Percentiles rank a stretch among this genome's conserved stretches.
phyloP scores from a whole-genome alignment of 2,888 invertebrate species.

The Melanophora roralis region DNA sequence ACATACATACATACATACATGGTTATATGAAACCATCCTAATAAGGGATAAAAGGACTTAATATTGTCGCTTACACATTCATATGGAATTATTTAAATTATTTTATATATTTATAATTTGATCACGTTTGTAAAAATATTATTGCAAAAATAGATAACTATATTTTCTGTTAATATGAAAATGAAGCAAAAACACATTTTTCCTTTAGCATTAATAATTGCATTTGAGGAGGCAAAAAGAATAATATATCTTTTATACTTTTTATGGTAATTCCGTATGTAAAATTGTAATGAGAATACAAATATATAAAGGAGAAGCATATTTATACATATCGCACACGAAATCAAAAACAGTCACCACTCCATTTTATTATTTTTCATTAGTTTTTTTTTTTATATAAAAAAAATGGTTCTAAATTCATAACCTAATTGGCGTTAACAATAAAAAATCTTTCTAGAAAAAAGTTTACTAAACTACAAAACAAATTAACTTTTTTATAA shows the following conservation, averaged over 20 bases:
- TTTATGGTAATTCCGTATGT: not conserved
- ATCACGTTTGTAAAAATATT: slow-evolving; percentile 67
- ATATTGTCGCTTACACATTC: slow-evolving; percentile 6
- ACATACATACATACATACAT: not conserved
- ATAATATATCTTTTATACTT: not conserved
- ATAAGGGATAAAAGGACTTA: not conserved
- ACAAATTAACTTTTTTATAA: too few relatives aligned
- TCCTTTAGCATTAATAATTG: slow-evolving; percentile 29
- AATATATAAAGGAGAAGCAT: not conserved
- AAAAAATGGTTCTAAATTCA: too few relatives aligned
- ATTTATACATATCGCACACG: too few relatives aligned
- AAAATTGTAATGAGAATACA: not conserved
- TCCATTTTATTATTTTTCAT: too few relatives aligned
- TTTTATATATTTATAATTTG: slow-evolving; percentile 68
- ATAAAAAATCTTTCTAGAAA: too few relatives aligned
- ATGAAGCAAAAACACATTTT: not conserved
- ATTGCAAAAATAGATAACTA: slow-evolving; percentile 49
- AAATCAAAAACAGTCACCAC: too few relatives aligned
- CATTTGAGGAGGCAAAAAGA: not conserved
- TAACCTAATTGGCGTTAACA: too few relatives aligned
- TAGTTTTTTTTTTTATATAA: too few relatives aligned
- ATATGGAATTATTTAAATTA: slow-evolving; percentile 54
- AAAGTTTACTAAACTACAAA: too few relatives aligned
- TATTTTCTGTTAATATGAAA: slow-evolving; percentile 51
- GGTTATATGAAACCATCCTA: too few relatives aligned